Conservation (phyloP, 2,797 vertebrate genomes). For the Centroberyx gerrardi region DNA sequence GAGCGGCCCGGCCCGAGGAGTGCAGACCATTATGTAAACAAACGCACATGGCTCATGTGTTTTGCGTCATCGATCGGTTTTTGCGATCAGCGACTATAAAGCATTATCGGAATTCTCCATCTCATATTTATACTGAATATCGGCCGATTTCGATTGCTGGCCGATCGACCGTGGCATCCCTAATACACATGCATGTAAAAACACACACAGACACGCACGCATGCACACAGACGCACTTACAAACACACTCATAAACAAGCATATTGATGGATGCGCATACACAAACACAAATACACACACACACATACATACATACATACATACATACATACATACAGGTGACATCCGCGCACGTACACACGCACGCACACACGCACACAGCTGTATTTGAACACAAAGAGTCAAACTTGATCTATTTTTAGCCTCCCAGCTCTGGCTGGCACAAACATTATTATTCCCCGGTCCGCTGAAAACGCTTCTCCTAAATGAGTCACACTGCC, state of each 20-base stretch:
- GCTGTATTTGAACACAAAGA: neutral
- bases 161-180: no score
- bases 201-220: neutral
- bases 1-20: no score
- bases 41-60: no score
- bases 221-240: no score
- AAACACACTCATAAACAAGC: no score
- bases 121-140: no score
- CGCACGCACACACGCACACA: slow-evolving; percentile 4
- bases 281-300: neutral
- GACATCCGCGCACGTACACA: neutral
- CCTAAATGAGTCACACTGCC: neutral
- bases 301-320: neutral
- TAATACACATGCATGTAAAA: neutral
- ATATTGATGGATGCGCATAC: neutral
- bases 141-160: no score
- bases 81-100: no score
- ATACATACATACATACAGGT: neutral
- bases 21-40: no score
- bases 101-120: no score
- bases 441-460: slow-evolving; percentile 18
- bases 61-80: no score
- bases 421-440: neutral
- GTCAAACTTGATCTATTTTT: slow-evolving; percentile 14
- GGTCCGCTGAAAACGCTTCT: slow-evolving; percentile 7